A percentile compares a stretch with the other conserved stretches of the same genome.
Conservation (phyloP, 2,113 vertebrate species). For the Theristicus caerulescens region DNA sequence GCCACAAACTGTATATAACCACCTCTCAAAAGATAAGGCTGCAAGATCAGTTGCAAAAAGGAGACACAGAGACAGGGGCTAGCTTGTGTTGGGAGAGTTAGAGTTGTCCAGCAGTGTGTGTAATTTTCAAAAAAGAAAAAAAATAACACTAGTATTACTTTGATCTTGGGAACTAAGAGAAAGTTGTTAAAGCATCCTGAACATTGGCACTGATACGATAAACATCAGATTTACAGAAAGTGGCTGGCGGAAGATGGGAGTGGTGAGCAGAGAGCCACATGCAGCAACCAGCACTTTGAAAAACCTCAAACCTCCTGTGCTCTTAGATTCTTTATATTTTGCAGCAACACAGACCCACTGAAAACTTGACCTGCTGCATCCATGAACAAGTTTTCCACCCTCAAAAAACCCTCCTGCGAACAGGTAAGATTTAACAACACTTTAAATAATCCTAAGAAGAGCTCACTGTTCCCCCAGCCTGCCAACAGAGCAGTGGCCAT, state of each 20-base stretch:
- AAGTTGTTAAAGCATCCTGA: neutral
- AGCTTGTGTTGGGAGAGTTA: neutral
- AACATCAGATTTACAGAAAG: neutral
- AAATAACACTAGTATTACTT: neutral
- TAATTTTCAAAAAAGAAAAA: neutral
- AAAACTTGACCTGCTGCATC: neutral
- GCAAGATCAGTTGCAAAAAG: neutral
- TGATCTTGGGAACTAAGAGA: neutral
- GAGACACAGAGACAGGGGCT: neutral
- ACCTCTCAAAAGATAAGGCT: neutral
- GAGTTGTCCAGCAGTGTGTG: neutral
- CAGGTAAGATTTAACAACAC: neutral
- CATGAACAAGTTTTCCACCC: neutral
- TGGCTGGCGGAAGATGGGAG: neutral
- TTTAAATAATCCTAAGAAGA: neutral
- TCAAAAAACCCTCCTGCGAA: neutral
- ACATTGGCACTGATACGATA: neutral
- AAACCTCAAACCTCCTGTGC: neutral
- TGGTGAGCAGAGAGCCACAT: neutral
- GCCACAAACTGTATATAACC: neutral
- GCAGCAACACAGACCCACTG: neutral
- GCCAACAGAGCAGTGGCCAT: neutral
- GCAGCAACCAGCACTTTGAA: neutral
- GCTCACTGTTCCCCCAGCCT: neutral
- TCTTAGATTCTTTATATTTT: neutral